These are phyloP conservation scores for Drosophila monieri DNA, from an alignment of 2,888 invertebrate genomes.

Conservation along the genomic window DNA sequence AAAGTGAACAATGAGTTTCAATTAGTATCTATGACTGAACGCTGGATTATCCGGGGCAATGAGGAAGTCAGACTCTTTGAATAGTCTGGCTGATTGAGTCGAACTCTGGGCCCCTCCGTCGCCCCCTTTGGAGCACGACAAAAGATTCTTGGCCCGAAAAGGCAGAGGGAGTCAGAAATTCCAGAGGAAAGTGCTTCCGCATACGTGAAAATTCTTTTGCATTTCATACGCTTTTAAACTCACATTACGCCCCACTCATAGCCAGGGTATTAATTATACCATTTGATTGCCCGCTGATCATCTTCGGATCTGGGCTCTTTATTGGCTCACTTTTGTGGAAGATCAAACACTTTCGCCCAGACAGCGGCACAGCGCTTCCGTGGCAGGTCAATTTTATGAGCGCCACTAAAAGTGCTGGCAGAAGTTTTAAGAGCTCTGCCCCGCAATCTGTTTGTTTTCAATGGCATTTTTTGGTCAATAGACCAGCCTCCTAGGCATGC, in stretches of 20 bases:
- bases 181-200: slow-evolving; percentile 32
- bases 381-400: slow-evolving; percentile 65
- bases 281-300: slow-evolving; percentile 45
- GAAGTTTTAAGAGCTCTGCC: slow-evolving; percentile 24
- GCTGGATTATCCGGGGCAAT: slow-evolving; percentile 57
- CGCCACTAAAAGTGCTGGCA: slow-evolving; percentile 45
- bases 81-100: slow-evolving; percentile 68
- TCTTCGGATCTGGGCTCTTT: slow-evolving; percentile 62
- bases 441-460: slow-evolving; percentile 70
- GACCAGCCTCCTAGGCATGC: slow-evolving; percentile 33
- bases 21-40: slow-evolving; percentile 58
- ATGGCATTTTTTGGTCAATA: slow-evolving; percentile 70
- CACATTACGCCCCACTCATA: slow-evolving; percentile 23
- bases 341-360: slow-evolving; percentile 70
- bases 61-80: slow-evolving; percentile 64
- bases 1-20: slow-evolving; percentile 79
- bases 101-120: neutral
- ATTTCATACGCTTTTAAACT: slow-evolving; percentile 23
- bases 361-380: slow-evolving; percentile 61
- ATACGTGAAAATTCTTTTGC: slow-evolving; percentile 28
- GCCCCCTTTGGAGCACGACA: slow-evolving; percentile 6
- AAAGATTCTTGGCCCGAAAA: slow-evolving; percentile 12
- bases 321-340: slow-evolving; percentile 49
- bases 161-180: slow-evolving; percentile 10
- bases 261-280: slow-evolving; percentile 47